Percentiles rank a stretch among this genome's conserved stretches.
Conservation (phyloP, 2,888 invertebrate genomes). For the Drosophila niveifrons region DNA sequence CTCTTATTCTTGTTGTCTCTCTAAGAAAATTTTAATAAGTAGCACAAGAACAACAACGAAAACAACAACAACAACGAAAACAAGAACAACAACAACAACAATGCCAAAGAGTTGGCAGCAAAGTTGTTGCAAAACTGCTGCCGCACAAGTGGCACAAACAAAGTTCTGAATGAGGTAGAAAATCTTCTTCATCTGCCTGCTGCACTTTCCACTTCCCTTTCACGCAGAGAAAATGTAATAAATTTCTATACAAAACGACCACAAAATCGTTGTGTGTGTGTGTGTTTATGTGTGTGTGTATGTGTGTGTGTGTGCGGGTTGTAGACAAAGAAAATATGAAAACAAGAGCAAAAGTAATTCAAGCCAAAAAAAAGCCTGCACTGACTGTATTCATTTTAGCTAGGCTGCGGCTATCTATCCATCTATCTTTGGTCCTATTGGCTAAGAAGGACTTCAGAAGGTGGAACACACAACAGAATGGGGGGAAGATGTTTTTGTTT, state of each 20-base stretch:
- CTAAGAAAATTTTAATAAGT: slow-evolving; percentile 67
- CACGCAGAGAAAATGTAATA: slow-evolving; percentile 69
- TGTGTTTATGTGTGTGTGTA: slow-evolving; percentile 26
- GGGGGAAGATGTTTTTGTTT: slow-evolving; percentile 6
- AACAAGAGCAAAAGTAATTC: slow-evolving; percentile 63
- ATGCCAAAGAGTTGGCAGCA: slow-evolving; percentile 50
- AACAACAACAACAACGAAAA: slow-evolving; percentile 13
- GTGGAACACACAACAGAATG: not conserved
- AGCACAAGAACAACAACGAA: slow-evolving; percentile 43
- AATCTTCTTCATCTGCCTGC: slow-evolving; percentile 26
- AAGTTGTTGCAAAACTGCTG: slow-evolving; percentile 62
- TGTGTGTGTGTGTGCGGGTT: slow-evolving; percentile 29
- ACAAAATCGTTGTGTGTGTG: slow-evolving; percentile 60
- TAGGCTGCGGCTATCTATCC: slow-evolving; percentile 56
- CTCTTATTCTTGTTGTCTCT: slow-evolving; percentile 49
- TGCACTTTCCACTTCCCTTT: slow-evolving; percentile 7
- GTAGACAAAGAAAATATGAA: slow-evolving; percentile 72
- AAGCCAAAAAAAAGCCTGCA: slow-evolving; percentile 49
- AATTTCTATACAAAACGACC: slow-evolving; percentile 75
- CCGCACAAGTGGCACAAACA: slow-evolving; percentile 63
- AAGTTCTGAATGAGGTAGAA: slow-evolving; percentile 61
- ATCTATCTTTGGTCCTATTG: slow-evolving; percentile 49
- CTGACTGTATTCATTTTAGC: slow-evolving; percentile 38
- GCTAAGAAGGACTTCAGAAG: not conserved
- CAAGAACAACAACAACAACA: slow-evolving; percentile 30